Percentiles rank a stretch among this genome's conserved stretches.
Conservation (phyloP, 1,140 invertebrate genomes). For the Drosophila mauritiana region DNA sequence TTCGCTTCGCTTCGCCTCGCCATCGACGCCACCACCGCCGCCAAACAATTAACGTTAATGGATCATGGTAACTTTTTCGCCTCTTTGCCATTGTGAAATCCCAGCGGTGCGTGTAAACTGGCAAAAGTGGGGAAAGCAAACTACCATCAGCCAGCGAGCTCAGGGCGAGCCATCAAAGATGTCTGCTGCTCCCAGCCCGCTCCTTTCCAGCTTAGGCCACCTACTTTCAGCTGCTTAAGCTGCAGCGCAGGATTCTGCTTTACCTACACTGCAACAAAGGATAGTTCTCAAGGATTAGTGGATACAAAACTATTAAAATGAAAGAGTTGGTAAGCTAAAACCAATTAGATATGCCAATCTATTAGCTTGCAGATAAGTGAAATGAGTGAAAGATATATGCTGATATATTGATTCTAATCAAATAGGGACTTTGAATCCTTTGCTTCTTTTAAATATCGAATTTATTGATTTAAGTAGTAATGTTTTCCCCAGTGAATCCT, state of each 20-base stretch:
- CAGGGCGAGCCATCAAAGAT: constrained; percentile 46
- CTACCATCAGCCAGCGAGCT: constrained; percentile 26
- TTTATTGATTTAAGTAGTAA: background rate
- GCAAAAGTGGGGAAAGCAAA: constrained; percentile 79
- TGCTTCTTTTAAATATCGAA: background rate
- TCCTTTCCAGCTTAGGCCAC: background rate
- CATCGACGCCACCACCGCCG: constrained; percentile 50
- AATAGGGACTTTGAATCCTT: background rate
- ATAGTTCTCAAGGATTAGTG: background rate
- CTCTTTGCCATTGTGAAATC: constrained; percentile 79
- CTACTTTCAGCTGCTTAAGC: constrained; percentile 30
- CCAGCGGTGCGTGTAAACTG: constrained; percentile 82
- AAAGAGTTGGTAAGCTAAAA: too few relatives aligned
- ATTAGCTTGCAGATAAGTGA: background rate
- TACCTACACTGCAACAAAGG: constrained; percentile 10
- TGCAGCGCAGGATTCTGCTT: constrained; percentile 30
- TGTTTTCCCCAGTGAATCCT: constrained; percentile 10
- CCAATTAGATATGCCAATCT: too few relatives aligned
- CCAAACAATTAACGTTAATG: constrained; percentile 84
- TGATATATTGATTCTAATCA: too few relatives aligned
- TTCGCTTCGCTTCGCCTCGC: background rate
- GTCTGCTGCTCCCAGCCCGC: constrained; percentile 20
- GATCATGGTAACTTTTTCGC: constrained; percentile 83
- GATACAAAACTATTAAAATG: too few relatives aligned
- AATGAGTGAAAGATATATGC: background rate